Evolutionary conservation across 2,888 invertebrate genomes (phyloP).

Genomic region (Cantharis rufa): DNA sequence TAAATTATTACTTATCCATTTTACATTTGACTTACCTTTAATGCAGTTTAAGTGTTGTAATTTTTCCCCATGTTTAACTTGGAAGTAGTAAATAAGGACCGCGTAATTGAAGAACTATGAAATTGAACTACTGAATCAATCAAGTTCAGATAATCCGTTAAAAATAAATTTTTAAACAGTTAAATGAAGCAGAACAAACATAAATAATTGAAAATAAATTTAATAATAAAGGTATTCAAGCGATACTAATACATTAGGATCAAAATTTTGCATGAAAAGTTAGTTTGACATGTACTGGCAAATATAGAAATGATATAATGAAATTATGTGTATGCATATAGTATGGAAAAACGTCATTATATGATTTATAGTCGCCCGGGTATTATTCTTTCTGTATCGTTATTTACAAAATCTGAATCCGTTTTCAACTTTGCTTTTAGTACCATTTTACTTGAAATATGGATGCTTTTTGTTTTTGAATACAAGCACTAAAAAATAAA

Average conservation of each 20-base stretch:
- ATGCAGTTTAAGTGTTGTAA: too few relatives aligned
- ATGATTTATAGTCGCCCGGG: slow-evolving; percentile 23
- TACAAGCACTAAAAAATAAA: not conserved
- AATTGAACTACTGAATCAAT: too few relatives aligned
- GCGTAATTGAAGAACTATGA: too few relatives aligned
- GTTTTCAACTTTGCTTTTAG: not conserved
- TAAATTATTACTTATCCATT: too few relatives aligned
- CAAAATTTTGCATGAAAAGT: slow-evolving; percentile 12
- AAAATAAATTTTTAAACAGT: not conserved
- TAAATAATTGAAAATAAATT: not conserved
- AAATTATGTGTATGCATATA: slow-evolving; percentile 21
- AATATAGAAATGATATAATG: slow-evolving; percentile 26
- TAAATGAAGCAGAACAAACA: not conserved
- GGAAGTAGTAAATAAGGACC: too few relatives aligned
- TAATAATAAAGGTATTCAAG: not conserved
- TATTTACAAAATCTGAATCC: not conserved
- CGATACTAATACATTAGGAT: slow-evolving; percentile 17
- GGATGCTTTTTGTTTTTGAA: not conserved
- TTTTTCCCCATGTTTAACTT: too few relatives aligned
- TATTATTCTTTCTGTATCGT: slow-evolving; percentile 20
- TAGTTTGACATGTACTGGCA: slow-evolving; percentile 17
- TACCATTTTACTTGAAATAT: not conserved
- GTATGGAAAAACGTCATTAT: slow-evolving; percentile 21
- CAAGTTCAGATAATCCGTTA: not conserved
- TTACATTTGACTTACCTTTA: too few relatives aligned